These are phyloP conservation scores for Nephrotoma flavescens DNA, from an alignment of 2,888 invertebrate genomes.

Conservation along the genomic window DNA sequence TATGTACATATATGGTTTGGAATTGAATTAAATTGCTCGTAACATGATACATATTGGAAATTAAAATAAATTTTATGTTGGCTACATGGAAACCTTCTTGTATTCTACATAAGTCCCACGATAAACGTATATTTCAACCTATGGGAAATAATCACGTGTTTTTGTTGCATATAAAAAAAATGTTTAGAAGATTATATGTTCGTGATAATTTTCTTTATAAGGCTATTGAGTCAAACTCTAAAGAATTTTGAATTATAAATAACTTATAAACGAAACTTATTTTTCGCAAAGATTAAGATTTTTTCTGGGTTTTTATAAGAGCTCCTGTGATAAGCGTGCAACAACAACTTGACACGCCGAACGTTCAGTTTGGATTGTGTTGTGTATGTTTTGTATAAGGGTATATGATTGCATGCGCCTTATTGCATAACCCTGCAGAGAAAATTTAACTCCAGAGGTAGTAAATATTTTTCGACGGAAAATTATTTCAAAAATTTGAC, in stretches of 20 bases:
- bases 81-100: neutral
- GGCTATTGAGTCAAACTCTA: neutral
- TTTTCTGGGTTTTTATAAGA: too few relatives aligned
- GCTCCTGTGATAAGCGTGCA: too few relatives aligned
- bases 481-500: too few relatives aligned
- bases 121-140: neutral
- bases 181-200: neutral
- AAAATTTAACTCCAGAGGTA: too few relatives aligned
- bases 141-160: neutral
- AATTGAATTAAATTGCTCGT: neutral
- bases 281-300: too few relatives aligned
- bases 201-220: neutral
- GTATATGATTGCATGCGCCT: too few relatives aligned
- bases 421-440: too few relatives aligned
- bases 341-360: too few relatives aligned
- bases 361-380: too few relatives aligned
- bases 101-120: neutral
- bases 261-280: too few relatives aligned
- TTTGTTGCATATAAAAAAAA: neutral
- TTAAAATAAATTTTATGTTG: neutral
- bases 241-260: neutral
- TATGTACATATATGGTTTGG: neutral
- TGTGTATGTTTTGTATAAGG: too few relatives aligned
- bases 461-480: too few relatives aligned
- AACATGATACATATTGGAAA: neutral